Conservation (phyloP, 2,113 vertebrate species). For the Machaerirhynchus nigripectus region DNA sequence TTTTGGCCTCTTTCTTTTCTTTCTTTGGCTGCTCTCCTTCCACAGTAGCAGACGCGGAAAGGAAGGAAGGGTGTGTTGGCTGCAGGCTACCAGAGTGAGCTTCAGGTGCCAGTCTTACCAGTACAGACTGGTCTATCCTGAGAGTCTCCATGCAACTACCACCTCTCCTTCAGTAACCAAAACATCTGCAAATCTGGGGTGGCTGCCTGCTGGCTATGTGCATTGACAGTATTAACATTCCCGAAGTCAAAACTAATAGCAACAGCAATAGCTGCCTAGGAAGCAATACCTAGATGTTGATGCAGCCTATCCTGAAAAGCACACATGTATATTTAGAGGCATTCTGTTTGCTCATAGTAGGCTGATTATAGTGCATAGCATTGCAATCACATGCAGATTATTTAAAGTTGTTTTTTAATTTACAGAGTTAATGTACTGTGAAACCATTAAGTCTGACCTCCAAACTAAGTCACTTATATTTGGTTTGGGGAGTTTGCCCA, state of each 20-base stretch:
- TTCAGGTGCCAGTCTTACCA: neutral
- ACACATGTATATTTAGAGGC: neutral
- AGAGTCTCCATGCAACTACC: neutral
- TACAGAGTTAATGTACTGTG: slow-evolving; percentile 1
- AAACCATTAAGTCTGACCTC: slow-evolving; percentile 28
- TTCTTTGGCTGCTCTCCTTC: neutral
- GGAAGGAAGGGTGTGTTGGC: neutral
- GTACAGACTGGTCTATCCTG: neutral
- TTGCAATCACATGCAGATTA: slow-evolving; percentile 31
- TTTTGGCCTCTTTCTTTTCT: neutral
- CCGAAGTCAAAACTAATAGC: neutral
- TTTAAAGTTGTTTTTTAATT: slow-evolving; percentile 29
- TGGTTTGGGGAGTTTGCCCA: neutral
- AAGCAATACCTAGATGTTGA: neutral
- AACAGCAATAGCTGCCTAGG: neutral
- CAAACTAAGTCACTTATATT: neutral
- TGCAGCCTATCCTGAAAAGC: neutral
- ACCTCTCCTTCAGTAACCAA: neutral
- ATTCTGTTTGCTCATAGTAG: neutral
- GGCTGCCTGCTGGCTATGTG: neutral
- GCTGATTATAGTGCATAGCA: neutral
- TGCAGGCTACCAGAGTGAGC: neutral
- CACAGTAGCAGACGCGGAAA: accelerated
- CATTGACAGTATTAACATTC: neutral
- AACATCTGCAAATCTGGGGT: neutral